phyloP scores from a whole-genome alignment of 2,113 vertebrate species.

The Equus przewalskii region DNA sequence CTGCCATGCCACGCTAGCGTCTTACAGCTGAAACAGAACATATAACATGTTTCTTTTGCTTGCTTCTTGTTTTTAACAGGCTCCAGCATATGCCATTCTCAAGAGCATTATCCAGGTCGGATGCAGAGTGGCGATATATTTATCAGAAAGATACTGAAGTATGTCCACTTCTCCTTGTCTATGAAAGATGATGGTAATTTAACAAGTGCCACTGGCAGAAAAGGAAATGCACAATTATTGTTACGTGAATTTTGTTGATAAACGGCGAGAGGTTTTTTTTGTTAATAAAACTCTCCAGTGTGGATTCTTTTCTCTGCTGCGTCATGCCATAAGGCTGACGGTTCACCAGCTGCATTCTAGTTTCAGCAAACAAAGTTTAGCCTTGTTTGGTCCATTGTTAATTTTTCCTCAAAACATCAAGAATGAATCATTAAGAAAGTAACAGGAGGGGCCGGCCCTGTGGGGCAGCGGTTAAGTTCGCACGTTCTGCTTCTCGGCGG shows the following conservation, averaged over 20 bases:
- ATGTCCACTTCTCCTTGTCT: not conserved
- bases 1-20: not conserved
- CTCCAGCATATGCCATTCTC: conserved; percentile 93
- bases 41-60: not conserved
- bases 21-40: not conserved
- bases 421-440: conserved; percentile 7
- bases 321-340: conserved; percentile 67
- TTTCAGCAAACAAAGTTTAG: not conserved
- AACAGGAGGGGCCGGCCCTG: too few species aligned
- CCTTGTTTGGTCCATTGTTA: not conserved
- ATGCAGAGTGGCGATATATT: conserved; percentile 95
- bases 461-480: too few species aligned
- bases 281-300: not conserved
- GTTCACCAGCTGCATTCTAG: not conserved
- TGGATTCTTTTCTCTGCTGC: not conserved
- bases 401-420: not conserved
- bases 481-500: too few species aligned
- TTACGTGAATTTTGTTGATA: conserved; percentile 52
- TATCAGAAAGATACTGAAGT: conserved; percentile 93
- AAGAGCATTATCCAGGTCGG: conserved; percentile 95
- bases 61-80: conserved; percentile 84
- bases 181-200: not conserved
- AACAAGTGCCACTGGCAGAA: not conserved
- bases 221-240: not conserved
- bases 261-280: not conserved